phyloP scores from a whole-genome alignment of 2,888 invertebrate genomes.

The Calliphora vomitoria region DNA sequence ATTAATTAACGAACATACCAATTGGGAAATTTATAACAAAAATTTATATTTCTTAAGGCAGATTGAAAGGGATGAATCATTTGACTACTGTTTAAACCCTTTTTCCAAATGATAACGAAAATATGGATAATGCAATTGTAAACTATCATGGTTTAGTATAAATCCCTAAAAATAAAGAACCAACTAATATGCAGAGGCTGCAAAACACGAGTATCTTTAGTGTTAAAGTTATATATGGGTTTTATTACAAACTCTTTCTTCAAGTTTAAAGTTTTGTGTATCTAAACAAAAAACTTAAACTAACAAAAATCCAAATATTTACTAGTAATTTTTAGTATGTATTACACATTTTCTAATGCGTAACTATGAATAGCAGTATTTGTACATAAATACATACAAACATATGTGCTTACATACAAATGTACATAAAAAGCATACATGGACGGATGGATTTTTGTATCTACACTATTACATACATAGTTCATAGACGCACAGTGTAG shows the following conservation, averaged over 20 bases:
- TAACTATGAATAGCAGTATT: slow-evolving; percentile 59
- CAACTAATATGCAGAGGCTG: no score
- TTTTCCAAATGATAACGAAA: no score
- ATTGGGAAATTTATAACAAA: no score
- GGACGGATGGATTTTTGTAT: background rate
- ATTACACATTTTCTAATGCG: slow-evolving; percentile 57
- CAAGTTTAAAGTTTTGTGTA: slow-evolving; percentile 11
- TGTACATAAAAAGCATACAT: slow-evolving; percentile 21
- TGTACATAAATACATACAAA: background rate
- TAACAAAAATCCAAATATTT: slow-evolving; percentile 44
- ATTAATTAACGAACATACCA: no score
- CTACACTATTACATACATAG: background rate
- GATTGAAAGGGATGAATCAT: no score
- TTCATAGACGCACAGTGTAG: background rate
- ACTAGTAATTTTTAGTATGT: slow-evolving; percentile 24
- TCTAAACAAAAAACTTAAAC: slow-evolving; percentile 35
- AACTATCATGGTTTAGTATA: no score
- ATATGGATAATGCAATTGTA: no score
- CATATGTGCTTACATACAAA: slow-evolving; percentile 37
- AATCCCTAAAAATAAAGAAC: no score
- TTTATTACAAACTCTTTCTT: background rate
- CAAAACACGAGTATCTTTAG: no score
- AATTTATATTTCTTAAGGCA: no score
- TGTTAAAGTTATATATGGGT: no score
- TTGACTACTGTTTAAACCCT: no score